Evolutionary conservation across 1,140 invertebrate genomes (phyloP), one percentile per base, ranked within the genome.

Genomic region (Atta cephalotes): DNA sequence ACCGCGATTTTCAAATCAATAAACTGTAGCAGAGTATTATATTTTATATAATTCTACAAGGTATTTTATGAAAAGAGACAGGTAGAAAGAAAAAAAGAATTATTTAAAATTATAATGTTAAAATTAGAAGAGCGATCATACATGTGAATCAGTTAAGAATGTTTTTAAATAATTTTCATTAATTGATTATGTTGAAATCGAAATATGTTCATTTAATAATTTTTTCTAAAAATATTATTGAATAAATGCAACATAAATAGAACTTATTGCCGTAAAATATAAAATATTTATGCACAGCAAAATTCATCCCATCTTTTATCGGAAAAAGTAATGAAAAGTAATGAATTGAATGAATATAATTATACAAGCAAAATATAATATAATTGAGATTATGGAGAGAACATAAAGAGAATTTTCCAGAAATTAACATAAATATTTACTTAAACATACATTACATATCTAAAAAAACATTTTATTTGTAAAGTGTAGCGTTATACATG

Each of bases 381-480:
- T 51, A 63, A 65, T 49, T 49, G 14, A 62, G 16, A 28, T 21
- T 25, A 31, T n/a, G 21, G 14, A n/a, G 14, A 35, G 31, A 58
- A 35, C 5, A 49, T 35, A 35, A 35, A 35, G 31, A 0, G 1
- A 6, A 14, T 6, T 58, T 62, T 45, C 5, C 4, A 62, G 4
- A n/a, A n/a, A 45, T 76, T 58, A 62, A 39, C 12, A 45, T 21
- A 60, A 45, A 45, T 2, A 60, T 62, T 60, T 60, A 62, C 25
- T 0, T 25, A 25, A 25, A 25, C 25, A 25, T 25, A 25, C 25
- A 25, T 25, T 25, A 25, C 25, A 25, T 25, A 25, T 0, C 12
- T 45, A 16, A 63, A 9, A 63, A 78, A 45, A 49, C 12, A 28
- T 78, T 65, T 14, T 14, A 78, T n/a, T 68, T 45, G 18, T 78